Evolutionary conservation across 2,888 invertebrate species (phyloP), one percentile per base, ranked within the genome.

Genomic region (Eristalinus aeneus): DNA sequence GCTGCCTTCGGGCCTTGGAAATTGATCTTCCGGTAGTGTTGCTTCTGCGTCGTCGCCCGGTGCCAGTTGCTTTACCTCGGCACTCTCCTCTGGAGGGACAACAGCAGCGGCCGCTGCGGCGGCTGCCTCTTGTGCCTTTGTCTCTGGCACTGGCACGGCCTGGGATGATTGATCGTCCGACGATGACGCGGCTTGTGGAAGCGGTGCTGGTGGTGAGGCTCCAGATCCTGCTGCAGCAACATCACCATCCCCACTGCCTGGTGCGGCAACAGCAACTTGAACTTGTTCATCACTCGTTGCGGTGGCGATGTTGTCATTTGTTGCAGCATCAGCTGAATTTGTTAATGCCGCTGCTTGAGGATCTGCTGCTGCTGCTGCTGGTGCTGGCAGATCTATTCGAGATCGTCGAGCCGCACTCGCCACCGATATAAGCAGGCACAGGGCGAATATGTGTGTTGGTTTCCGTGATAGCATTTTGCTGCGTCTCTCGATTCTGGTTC

Each of bases 371-470:
- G 89, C 83, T 63, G 73, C 81, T 74, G 88, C 77, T 46, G 90
- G 88, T 64, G 89, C 69, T 56, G 56, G 46, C 46, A 46, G 23
- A 89, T 92, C 91, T 88, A 91, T 90, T 86, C 92, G 90, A 79
- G 92, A 91, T 89, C 91, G 89, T 86, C 91, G 90, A 67, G 90
- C 91, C 73, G 89, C 90, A 69, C 89, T 87, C 84, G 89, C 88
- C 83, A 88, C 72, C 20, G 88, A 88, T 76, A 85, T 83, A 72
- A 89, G 61, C 63, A 89, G 74, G 79, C 89, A 87, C 68, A 90
- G 80, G 61, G 89, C 74, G 72, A 87, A 89, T 89, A 89, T 88
- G 87, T 88, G 88, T 75, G 75, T 88, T 84, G 85, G 80, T 88
- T 74, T 67, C 85, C 73, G 74, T 88, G 88, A 81, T 71, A 81